Base-by-base conservation (phyloP, 2,797 vertebrate species). In the Bryconaethiops microstoma region DNA sequence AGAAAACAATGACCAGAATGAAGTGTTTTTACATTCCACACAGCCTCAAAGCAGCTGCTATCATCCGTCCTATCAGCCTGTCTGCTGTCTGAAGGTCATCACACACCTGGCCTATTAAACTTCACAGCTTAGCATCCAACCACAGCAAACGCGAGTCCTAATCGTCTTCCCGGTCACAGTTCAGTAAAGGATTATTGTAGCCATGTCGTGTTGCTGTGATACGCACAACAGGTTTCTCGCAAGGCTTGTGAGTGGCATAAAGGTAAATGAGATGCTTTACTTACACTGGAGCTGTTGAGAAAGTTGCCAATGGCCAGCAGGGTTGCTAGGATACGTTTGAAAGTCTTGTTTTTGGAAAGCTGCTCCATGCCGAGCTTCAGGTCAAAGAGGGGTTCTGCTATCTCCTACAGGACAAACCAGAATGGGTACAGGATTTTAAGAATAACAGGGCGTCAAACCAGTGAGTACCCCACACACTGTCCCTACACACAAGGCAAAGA, bases 321-420 rank as follows among this genome's bases (percentile, higher is more conserved):
- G 0, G 97, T 97, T 25, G 97, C 96, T 62, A 99, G 93, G 88
- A 97, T 96, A 79, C 94, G 95, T 80, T 90, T 95, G 93, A 99
- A 99, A 7, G 97, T 98, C 91, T 94, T 92, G 85, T 98, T 99
- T 85, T 91, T 94, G n/a, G 96, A 92, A 35, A 99, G 92, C 87
- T 99, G 97, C 89, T 97, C 96, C 97, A 99, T 99, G 67, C 97
- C 97, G 69, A 96, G 87, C 89, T 99, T 99, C 87, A 99, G 90
- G 89, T 99, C 97, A 60, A 96, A 99, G 55, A 99, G 93, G 0
- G 97, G 97, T 88, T 99, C 97, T 2, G 96, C 97, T 0, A 99
- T 96, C 89, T 99, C 97, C 97, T 99, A 55, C 35, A 64, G 70
- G 29, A 79, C 42, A 55, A 54, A 74, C 29, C 23, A 74, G 35